These are phyloP conservation scores for Polyploca ridens DNA, from an alignment of 2,888 invertebrate species.

Conservation along the genomic window DNA sequence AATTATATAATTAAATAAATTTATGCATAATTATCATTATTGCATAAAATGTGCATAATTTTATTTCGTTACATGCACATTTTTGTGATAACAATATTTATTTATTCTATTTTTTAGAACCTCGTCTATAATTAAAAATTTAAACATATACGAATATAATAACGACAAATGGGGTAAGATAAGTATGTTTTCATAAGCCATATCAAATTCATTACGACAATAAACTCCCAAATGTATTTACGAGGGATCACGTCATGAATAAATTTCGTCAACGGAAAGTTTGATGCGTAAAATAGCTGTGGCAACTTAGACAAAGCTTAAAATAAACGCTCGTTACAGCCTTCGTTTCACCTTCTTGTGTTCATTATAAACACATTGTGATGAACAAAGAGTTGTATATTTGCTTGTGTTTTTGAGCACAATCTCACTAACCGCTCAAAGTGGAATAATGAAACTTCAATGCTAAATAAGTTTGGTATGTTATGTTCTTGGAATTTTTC, in stretches of 20 bases:
- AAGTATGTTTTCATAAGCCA: slow-evolving; percentile 74
- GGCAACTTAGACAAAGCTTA: slow-evolving; percentile 69
- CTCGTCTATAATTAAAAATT: not conserved
- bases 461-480: too few relatives aligned
- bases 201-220: slow-evolving; percentile 83
- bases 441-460: too few relatives aligned
- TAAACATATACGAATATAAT: slow-evolving; percentile 42
- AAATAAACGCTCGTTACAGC: slow-evolving; percentile 28
- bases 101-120: too few relatives aligned
- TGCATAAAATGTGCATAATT: too few relatives aligned
- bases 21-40: too few relatives aligned
- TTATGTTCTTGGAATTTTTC: too few relatives aligned
- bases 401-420: too few relatives aligned
- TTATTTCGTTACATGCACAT: not conserved
- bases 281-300: slow-evolving; percentile 78
- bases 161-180: slow-evolving; percentile 49
- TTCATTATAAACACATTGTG: not conserved
- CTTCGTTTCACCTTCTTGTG: not conserved
- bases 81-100: not conserved
- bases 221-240: slow-evolving; percentile 83
- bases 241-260: slow-evolving; percentile 83
- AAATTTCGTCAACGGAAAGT: slow-evolving; percentile 79
- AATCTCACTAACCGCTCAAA: too few relatives aligned
- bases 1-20: too few relatives aligned
- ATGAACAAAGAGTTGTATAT: too few relatives aligned